These are phyloP conservation scores for Centropus bengalensis DNA, from an alignment of 2,113 vertebrate genomes.

Conservation along the genomic window DNA sequence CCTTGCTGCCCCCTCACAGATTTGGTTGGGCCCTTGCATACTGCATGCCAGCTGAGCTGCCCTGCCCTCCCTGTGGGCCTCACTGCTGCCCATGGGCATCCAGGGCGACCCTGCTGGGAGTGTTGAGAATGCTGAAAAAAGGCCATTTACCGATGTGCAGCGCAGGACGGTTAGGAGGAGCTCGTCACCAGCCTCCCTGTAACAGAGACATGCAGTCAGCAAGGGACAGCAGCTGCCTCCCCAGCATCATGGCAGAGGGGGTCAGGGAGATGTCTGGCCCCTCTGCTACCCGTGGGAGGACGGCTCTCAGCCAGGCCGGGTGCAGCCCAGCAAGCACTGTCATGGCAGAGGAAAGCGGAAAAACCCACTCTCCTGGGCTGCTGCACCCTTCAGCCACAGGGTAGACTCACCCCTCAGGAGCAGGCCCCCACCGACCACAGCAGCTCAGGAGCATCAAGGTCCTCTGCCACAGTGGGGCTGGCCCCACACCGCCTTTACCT, in stretches of 20 bases:
- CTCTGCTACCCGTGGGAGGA: accelerated
- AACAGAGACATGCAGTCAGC: conserved; percentile 5
- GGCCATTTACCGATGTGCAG: conserved; percentile 82
- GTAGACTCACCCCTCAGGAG: accelerated
- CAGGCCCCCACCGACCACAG: background rate
- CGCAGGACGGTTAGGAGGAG: conserved; percentile 87
- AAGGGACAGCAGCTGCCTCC: background rate
- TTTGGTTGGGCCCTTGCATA: accelerated
- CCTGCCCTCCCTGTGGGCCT: background rate
- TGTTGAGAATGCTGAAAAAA: background rate
- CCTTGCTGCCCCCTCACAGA: accelerated
- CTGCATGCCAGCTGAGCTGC: accelerated
- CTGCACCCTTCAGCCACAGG: background rate
- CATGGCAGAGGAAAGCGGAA: accelerated
- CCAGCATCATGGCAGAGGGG: accelerated
- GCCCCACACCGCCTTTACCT: background rate
- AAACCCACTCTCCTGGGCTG: background rate
- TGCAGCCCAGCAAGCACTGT: background rate
- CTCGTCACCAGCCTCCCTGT: conserved; percentile 86
- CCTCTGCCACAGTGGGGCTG: accelerated
- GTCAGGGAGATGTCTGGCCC: background rate
- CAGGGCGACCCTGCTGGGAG: background rate
- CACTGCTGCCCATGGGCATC: background rate
- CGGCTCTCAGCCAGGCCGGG: background rate
- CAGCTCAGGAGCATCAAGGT: accelerated